phyloP scores from a whole-genome alignment of 2,888 invertebrate species.

The Tortrix viridana region DNA sequence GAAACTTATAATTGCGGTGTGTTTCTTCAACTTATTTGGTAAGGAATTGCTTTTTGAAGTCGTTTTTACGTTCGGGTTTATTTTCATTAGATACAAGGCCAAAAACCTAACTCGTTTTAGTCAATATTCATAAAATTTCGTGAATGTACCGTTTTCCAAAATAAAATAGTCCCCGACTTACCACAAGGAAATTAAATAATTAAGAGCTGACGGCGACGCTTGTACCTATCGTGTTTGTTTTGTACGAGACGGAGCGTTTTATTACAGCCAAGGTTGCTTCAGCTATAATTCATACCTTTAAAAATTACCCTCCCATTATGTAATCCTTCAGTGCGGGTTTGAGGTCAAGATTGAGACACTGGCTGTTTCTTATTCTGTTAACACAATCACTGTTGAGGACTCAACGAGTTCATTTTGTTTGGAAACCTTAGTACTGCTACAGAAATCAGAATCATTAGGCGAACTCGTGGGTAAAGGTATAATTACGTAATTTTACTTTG shows the following conservation, averaged over 20 bases:
- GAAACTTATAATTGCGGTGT: conserved; percentile 27
- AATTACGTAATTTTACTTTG: too few species aligned
- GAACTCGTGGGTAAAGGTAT: too few species aligned
- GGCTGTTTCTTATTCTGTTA: neutral
- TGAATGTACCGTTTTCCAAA: neutral
- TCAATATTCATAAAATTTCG: neutral
- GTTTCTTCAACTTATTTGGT: conserved; percentile 12
- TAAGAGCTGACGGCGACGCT: conserved; percentile 12
- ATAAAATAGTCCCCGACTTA: neutral
- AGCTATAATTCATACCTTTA: conserved; percentile 13
- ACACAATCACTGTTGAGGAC: neutral
- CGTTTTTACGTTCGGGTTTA: too few species aligned
- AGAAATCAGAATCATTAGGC: too few species aligned
- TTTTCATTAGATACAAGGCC: neutral
- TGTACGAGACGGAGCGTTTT: conserved; percentile 8
- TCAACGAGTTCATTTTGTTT: too few species aligned
- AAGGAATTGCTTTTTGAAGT: neutral
- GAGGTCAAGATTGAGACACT: conserved; percentile 3
- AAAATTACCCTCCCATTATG: conserved; percentile 15
- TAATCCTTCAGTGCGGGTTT: conserved; percentile 6
- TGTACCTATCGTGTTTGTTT: conserved; percentile 14
- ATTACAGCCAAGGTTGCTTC: conserved; percentile 16
- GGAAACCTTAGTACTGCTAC: too few species aligned
- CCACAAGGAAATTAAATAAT: conserved; percentile 4
- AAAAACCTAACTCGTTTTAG: neutral